phyloP scores from a whole-genome alignment of 1,140 invertebrate genomes.

The Piezodorus guildinii region DNA sequence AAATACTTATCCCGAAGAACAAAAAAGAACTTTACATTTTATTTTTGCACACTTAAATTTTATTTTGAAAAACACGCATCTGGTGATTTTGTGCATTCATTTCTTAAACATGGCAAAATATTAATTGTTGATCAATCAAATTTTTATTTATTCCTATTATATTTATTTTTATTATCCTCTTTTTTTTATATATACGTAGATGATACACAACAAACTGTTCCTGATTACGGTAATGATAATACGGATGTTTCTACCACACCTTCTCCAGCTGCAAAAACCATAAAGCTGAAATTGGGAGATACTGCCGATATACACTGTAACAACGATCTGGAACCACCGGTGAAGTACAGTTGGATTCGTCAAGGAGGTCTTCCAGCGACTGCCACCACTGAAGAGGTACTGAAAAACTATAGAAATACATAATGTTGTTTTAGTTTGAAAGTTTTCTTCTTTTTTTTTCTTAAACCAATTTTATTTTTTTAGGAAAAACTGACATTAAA shows the following conservation, averaged over 20 bases:
- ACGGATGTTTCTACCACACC: neutral
- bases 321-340: conserved; percentile 43
- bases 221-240: neutral
- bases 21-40: no score
- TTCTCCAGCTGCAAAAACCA: conserved; percentile 39
- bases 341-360: conserved; percentile 58
- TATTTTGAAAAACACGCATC: no score
- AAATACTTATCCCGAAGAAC: no score
- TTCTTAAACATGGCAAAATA: no score
- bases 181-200: no score
- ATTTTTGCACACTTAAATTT: no score
- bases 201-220: neutral
- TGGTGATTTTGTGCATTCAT: no score
- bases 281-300: conserved; percentile 44
- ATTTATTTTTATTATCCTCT: neutral
- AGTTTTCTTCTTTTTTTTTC: no score
- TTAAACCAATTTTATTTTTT: conserved; percentile 24
- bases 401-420: no score
- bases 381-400: conserved; percentile 15
- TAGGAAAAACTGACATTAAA: conserved; percentile 43
- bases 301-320: conserved; percentile 48
- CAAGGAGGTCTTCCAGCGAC: conserved; percentile 37
- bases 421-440: no score
- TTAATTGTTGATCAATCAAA: no score
- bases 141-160: no score